phyloP scores from a whole-genome alignment of 2,113 vertebrate species.

The Porphyrio hochstetteri region DNA sequence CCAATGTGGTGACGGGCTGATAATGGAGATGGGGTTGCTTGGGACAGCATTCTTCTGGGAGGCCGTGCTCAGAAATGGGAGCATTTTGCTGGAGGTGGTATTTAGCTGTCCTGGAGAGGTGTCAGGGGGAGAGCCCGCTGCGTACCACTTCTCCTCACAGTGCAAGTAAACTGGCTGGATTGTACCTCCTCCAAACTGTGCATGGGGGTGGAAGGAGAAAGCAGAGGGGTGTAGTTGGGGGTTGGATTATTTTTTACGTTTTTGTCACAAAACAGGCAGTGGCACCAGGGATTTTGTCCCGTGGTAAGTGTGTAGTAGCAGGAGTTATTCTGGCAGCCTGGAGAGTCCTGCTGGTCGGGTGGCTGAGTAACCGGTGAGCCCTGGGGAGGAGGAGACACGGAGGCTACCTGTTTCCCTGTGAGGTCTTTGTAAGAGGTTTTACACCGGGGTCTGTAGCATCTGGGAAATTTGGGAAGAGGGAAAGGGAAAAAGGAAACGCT shows the following conservation, averaged over 20 bases:
- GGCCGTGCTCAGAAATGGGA: neutral
- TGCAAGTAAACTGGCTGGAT: neutral
- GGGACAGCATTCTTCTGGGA: rapidly evolving
- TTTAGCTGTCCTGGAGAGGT: neutral
- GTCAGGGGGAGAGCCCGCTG: neutral
- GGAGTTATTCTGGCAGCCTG: neutral
- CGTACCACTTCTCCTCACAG: rapidly evolving
- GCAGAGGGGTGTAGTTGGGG: neutral
- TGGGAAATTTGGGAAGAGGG: neutral
- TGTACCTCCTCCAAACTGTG: neutral
- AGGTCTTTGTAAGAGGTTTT: neutral
- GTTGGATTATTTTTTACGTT: neutral
- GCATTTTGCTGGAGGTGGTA: neutral
- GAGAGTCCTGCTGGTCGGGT: neutral
- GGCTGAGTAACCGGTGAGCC: neutral
- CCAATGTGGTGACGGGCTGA: neutral
- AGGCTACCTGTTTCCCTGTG: neutral
- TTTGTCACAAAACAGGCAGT: neutral
- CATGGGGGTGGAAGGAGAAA: neutral
- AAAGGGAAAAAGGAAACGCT: rapidly evolving
- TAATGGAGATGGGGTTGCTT: rapidly evolving
- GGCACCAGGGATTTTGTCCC: neutral
- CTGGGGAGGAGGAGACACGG: rapidly evolving
- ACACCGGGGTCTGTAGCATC: too few relatives aligned
- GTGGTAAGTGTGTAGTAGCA: neutral